Evolutionary conservation across 2,888 invertebrate species (phyloP).

Genomic region (Drosophila quinaria): DNA sequence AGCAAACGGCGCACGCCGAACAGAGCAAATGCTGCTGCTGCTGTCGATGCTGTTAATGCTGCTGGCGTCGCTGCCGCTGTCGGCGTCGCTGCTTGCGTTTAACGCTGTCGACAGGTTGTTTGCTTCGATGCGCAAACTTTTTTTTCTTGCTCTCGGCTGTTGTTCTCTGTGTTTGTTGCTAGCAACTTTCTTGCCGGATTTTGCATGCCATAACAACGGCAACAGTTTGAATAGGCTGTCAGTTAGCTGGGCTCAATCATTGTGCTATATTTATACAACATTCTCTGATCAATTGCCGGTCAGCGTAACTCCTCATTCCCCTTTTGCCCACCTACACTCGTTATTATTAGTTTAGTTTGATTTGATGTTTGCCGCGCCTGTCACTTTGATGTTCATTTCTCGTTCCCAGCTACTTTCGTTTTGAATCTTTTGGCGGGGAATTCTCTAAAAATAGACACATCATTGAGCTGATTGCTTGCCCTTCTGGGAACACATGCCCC

Average conservation of each 20-base stretch:
- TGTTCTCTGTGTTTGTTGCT: slow-evolving; percentile 57
- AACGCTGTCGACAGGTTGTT: slow-evolving; percentile 64
- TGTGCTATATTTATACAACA: slow-evolving; percentile 64
- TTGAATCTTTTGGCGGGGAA: background rate
- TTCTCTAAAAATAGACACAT: slow-evolving; percentile 42
- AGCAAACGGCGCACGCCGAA: slow-evolving; percentile 63
- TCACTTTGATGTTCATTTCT: slow-evolving; percentile 66
- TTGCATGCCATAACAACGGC: slow-evolving; percentile 67
- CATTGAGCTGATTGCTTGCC: slow-evolving; percentile 31
- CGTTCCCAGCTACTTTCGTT: slow-evolving; percentile 49
- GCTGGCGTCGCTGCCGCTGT: slow-evolving; percentile 22
- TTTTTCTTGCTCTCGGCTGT: slow-evolving; percentile 26
- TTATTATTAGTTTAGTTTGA: slow-evolving; percentile 5
- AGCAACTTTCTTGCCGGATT: slow-evolving; percentile 74
- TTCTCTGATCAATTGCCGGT: slow-evolving; percentile 47
- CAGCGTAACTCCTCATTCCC: slow-evolving; percentile 1
- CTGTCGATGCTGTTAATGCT: slow-evolving; percentile 23
- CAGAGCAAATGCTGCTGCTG: slow-evolving; percentile 33
- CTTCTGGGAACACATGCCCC: slow-evolving; percentile 38
- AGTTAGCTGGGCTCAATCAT: slow-evolving; percentile 24
- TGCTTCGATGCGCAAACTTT: slow-evolving; percentile 74
- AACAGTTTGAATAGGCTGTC: slow-evolving; percentile 47
- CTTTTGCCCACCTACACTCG: slow-evolving; percentile 3
- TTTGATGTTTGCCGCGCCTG: slow-evolving; percentile 57
- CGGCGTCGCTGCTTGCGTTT: slow-evolving; percentile 34